phyloP scores from a whole-genome alignment of 2,888 invertebrate genomes.

The Diarsia dahlii region DNA sequence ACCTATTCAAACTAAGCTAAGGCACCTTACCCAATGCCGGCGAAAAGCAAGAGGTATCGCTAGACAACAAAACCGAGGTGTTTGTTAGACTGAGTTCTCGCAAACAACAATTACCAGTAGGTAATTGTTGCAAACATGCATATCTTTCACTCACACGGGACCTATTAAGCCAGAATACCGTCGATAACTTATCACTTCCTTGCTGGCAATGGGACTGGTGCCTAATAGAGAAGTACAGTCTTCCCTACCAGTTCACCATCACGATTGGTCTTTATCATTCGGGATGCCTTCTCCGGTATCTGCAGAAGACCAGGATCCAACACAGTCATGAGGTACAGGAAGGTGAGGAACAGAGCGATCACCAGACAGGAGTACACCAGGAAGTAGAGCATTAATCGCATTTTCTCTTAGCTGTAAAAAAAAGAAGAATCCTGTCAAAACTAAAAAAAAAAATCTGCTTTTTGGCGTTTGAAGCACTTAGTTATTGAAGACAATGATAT shows the following conservation, averaged over 20 bases:
- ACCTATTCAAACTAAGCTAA: neutral
- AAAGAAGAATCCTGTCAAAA: too few species aligned
- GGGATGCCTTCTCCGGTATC: slow-evolving; percentile 64
- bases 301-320: slow-evolving; percentile 76
- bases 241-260: slow-evolving; percentile 3
- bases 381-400: slow-evolving; percentile 73
- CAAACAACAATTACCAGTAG: neutral
- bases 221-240: neutral
- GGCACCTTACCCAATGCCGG: neutral
- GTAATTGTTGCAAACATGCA: neutral
- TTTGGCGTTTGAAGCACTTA: neutral
- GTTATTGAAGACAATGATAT: neutral
- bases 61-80: neutral
- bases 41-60: neutral
- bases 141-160: neutral
- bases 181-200: neutral
- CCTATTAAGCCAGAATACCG: neutral
- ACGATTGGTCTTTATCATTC: slow-evolving; percentile 49
- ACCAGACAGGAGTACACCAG: slow-evolving; percentile 67
- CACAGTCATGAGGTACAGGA: slow-evolving; percentile 74
- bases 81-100: neutral
- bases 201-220: neutral
- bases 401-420: slow-evolving; percentile 60
- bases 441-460: too few species aligned
- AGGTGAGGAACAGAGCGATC: slow-evolving; percentile 68